A percentile compares a stretch with the other conserved stretches of the same genome.
These are phyloP conservation scores for Ctenopoma kingsleyae DNA, from an alignment of 2,797 vertebrate genomes.

Conservation along the genomic window DNA sequence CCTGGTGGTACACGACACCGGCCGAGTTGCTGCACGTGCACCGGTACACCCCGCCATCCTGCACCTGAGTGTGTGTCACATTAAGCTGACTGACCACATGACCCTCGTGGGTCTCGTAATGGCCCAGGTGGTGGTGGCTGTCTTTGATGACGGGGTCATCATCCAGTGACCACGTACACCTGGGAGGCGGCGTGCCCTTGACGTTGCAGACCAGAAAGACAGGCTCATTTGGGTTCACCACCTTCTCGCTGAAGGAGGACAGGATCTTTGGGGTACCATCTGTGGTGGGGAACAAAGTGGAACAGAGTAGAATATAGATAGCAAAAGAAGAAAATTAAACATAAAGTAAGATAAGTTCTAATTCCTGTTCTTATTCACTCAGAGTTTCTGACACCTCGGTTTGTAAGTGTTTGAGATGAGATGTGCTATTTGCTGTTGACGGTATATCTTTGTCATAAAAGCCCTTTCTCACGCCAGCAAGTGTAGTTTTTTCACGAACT, in stretches of 20 bases:
- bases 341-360: background rate
- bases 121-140: slow-evolving; percentile 93
- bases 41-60: slow-evolving; percentile 97
- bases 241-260: slow-evolving; percentile 97
- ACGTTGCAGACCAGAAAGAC: slow-evolving; percentile 97
- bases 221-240: slow-evolving; percentile 94
- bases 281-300: slow-evolving; percentile 66
- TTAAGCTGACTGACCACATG: slow-evolving; percentile 98
- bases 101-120: slow-evolving; percentile 94
- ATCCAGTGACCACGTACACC: slow-evolving; percentile 95
- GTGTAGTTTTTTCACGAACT: slow-evolving; percentile 11
- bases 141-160: slow-evolving; percentile 97
- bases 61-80: slow-evolving; percentile 95
- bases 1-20: slow-evolving; percentile 98
- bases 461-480: background rate
- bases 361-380: background rate
- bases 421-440: background rate
- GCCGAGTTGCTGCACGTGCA: slow-evolving; percentile 99
- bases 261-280: slow-evolving; percentile 98
- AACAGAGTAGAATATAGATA: background rate
- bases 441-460: background rate
- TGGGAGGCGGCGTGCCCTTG: slow-evolving; percentile 95
- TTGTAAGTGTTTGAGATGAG: background rate
- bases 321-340: slow-evolving; percentile 15
- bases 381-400: background rate